Conservation (phyloP, 1,140 invertebrate genomes). For the Leptinotarsa texana region DNA sequence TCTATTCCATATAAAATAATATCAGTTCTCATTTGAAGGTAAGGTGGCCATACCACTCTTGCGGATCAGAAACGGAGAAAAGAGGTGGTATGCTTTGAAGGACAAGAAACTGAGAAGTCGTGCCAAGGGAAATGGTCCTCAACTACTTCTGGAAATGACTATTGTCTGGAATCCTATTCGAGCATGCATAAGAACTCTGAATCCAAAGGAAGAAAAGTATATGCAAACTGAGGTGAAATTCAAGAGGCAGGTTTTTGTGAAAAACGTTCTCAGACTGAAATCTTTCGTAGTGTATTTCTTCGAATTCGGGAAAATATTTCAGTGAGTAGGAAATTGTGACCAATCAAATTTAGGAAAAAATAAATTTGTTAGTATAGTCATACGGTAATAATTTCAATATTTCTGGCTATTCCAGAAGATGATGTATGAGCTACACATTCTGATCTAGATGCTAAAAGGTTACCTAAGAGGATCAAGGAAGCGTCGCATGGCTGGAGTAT, state of each 20-base stretch:
- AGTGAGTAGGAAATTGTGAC: conserved; percentile 67
- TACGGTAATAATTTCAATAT: too few relatives aligned
- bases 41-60: conserved; percentile 86
- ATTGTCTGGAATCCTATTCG: conserved; percentile 91
- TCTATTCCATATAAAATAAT: too few relatives aligned
- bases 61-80: conserved; percentile 87
- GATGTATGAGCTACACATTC: too few relatives aligned
- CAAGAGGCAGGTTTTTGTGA: conserved; percentile 90
- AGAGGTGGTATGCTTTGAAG: conserved; percentile 94
- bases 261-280: conserved; percentile 92
- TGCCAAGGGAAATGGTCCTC: conserved; percentile 87
- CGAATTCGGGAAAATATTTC: conserved; percentile 87
- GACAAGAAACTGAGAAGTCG: conserved; percentile 89
- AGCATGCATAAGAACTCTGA: conserved; percentile 88
- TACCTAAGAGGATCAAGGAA: too few relatives aligned
- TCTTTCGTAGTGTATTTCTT: conserved; percentile 86
- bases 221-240: conserved; percentile 95
- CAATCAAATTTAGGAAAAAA: too few relatives aligned
- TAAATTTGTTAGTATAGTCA: not conserved
- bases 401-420: too few relatives aligned
- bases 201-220: conserved; percentile 94
- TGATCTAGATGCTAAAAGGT: too few relatives aligned
- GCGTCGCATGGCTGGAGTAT: too few relatives aligned
- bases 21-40: conserved; percentile 19
- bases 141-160: conserved; percentile 90